Evolutionary conservation across 2,888 invertebrate species (phyloP).

Genomic region (Leptarthrus brevirostris): DNA sequence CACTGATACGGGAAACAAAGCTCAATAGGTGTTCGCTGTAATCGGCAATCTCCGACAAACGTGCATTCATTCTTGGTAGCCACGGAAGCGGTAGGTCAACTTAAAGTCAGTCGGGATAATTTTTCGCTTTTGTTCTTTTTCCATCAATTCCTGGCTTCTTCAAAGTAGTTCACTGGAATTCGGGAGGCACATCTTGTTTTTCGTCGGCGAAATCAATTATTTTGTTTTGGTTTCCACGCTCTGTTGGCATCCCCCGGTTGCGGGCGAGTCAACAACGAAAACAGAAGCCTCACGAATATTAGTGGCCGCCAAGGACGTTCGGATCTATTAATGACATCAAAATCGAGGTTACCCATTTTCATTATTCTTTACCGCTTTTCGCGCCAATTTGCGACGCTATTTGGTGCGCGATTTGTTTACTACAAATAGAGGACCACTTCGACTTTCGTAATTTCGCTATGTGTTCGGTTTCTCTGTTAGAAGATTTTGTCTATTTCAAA

Average conservation of each 20-base stretch:
- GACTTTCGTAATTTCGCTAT: not conserved
- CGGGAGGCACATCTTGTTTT: conserved; percentile 5
- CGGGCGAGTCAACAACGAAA: not conserved
- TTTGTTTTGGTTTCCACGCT: not conserved
- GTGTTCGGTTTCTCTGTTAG: not conserved
- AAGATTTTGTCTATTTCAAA: not conserved
- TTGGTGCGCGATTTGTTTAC: conserved; percentile 3
- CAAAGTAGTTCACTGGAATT: conserved; percentile 42
- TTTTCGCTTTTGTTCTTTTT: not conserved
- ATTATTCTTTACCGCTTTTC: not conserved
- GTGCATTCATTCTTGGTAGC: not conserved
- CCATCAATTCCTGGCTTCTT: not conserved
- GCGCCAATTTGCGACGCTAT: conserved; percentile 21
- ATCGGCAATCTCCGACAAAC: conserved; percentile 24
- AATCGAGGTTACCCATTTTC: conserved; percentile 35
- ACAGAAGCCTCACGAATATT: not conserved
- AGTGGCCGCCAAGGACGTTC: conserved; percentile 47
- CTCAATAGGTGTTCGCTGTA: not conserved
- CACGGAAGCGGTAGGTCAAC: conserved; percentile 1
- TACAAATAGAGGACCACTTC: not conserved
- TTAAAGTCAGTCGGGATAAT: not conserved
- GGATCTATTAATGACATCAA: conserved; percentile 36
- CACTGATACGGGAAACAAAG: not conserved
- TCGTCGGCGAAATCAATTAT: conserved; percentile 26
- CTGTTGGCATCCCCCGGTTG: conserved; percentile 13